These are phyloP conservation scores for Hyperopisus bebe DNA, from an alignment of 2,113 vertebrate genomes.

Conservation along the genomic window DNA sequence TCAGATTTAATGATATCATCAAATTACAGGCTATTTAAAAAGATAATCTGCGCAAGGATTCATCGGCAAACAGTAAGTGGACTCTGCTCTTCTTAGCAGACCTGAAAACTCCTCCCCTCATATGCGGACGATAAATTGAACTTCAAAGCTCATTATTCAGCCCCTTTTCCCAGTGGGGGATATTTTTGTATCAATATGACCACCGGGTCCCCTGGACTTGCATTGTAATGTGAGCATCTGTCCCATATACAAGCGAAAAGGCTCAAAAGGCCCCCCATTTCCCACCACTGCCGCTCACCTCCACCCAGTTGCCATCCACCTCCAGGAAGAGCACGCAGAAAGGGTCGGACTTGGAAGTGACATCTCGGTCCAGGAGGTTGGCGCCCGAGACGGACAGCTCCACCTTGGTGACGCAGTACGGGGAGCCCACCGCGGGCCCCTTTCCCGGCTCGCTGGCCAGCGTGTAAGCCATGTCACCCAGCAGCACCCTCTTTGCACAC, in stretches of 20 bases:
- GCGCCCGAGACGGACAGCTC: conserved; percentile 82
- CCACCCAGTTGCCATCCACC: conserved; percentile 81
- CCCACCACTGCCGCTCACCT: conserved; percentile 64
- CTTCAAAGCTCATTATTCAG: not conserved
- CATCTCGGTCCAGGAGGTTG: conserved; percentile 87
- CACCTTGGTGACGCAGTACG: conserved; percentile 84
- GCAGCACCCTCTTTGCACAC: conserved; percentile 51
- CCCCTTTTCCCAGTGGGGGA: not conserved
- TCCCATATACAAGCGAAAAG: not conserved
- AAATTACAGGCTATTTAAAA: not conserved
- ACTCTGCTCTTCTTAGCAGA: not conserved
- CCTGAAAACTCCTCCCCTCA: not conserved
- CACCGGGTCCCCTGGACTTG: not conserved
- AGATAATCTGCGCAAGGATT: not conserved
- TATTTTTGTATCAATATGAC: not conserved
- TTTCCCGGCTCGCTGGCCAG: conserved; percentile 41
- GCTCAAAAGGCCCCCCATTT: not conserved
- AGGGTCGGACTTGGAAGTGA: conserved; percentile 95
- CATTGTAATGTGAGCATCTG: not conserved
- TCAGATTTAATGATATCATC: not conserved
- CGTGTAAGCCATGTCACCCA: conserved; percentile 75
- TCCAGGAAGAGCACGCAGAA: conserved; percentile 95
- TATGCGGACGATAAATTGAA: not conserved
- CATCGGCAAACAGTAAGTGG: not conserved
- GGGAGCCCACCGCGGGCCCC: conserved; percentile 58